Percentiles rank a stretch among this genome's conserved stretches.
phyloP scores from a whole-genome alignment of 2,888 invertebrate genomes.

The Agrypnus murinus region DNA sequence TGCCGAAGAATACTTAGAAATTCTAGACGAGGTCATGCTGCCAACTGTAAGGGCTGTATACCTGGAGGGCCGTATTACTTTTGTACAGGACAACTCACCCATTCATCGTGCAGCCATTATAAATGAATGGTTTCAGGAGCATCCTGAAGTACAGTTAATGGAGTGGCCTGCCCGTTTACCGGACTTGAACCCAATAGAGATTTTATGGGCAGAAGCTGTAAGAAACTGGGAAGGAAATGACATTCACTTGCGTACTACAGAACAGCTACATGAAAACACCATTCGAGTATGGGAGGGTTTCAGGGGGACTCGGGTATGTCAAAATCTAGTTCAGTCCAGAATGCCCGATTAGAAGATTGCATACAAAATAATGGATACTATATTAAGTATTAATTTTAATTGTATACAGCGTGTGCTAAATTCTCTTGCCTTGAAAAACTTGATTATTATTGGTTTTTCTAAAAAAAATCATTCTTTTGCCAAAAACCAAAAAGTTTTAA shows the following conservation, averaged over 20 bases:
- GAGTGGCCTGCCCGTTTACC: conserved; percentile 1
- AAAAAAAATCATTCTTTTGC: too few species aligned
- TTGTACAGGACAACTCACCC: conserved; percentile 7
- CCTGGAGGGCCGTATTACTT: background rate
- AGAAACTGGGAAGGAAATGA: background rate
- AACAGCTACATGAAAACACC: background rate
- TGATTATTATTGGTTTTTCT: too few species aligned
- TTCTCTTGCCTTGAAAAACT: too few species aligned
- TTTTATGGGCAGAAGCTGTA: background rate
- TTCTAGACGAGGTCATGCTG: background rate
- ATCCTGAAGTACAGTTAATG: background rate
- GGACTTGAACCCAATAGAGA: conserved; percentile 3
- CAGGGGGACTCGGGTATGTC: background rate
- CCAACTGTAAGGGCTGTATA: background rate
- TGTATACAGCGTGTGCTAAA: too few species aligned
- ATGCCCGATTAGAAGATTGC: too few species aligned
- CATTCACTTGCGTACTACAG: too few species aligned
- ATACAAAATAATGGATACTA: conserved; percentile 3
- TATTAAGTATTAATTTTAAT: conserved; percentile 14
- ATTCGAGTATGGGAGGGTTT: background rate
- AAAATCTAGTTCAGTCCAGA: background rate
- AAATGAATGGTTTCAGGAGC: background rate
- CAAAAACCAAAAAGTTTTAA: too few species aligned
- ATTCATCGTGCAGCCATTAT: background rate
- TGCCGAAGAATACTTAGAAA: background rate